Percentiles rank a stretch among this genome's conserved stretches.
These are phyloP conservation scores for Adrianichthys oophorus DNA, from an alignment of 2,797 vertebrate species.

Conservation along the genomic window DNA sequence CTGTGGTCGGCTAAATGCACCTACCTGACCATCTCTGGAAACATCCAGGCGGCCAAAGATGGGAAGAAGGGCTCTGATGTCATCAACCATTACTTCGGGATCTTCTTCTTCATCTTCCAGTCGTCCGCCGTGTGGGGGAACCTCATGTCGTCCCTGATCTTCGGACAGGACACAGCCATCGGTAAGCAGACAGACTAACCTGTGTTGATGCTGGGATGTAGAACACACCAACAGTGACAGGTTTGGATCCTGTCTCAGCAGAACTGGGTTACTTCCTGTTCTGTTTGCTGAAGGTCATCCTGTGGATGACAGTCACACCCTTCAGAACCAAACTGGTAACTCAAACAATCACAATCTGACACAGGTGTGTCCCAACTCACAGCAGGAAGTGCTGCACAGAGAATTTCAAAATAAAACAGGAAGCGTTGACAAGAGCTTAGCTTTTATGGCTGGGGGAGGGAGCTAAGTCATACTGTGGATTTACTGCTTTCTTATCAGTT, in stretches of 20 bases:
- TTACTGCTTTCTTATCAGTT: constrained; percentile 26
- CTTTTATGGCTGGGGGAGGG: neutral
- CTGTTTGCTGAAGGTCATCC: no score
- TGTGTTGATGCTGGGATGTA: neutral
- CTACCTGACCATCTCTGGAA: constrained; percentile 89
- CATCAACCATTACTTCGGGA: constrained; percentile 91
- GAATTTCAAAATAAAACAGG: no score
- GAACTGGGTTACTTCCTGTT: no score
- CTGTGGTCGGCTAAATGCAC: constrained; percentile 95
- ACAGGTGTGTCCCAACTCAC: no score
- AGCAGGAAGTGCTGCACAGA: no score
- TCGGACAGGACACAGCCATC: constrained; percentile 77
- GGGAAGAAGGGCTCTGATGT: constrained; percentile 79
- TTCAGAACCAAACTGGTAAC: no score
- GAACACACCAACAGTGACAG: neutral
- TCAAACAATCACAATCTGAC: no score
- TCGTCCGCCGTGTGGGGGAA: constrained; percentile 93
- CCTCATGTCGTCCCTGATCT: constrained; percentile 92
- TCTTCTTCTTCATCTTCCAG: constrained; percentile 95
- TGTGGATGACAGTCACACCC: no score
- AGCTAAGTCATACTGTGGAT: neutral
- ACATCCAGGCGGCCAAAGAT: constrained; percentile 65
- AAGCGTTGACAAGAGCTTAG: no score
- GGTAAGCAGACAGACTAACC: constrained; percentile 60
- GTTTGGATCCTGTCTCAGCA: neutral